These are phyloP conservation scores for Pao palembangensis DNA, from an alignment of 2,113 vertebrate species.

Conservation along the genomic window DNA sequence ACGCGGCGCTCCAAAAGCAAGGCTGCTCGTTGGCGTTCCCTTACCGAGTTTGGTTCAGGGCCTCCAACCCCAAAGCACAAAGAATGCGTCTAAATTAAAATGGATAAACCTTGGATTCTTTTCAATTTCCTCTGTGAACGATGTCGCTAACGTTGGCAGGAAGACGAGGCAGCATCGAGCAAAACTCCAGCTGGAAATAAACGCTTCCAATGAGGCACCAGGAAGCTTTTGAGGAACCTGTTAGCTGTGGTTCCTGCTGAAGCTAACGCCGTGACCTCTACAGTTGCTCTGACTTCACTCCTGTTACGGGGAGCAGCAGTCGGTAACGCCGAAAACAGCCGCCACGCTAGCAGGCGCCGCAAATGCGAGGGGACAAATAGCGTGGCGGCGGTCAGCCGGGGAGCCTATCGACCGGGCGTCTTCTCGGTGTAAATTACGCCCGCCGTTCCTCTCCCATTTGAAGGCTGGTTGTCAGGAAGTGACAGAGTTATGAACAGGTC, in stretches of 20 bases:
- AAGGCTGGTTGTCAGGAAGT: slow-evolving; percentile 67
- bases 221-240: no score
- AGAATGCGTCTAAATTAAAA: slow-evolving; percentile 18
- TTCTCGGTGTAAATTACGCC: slow-evolving; percentile 64
- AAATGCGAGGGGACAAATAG: slow-evolving; percentile 35
- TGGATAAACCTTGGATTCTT: not conserved
- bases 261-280: no score
- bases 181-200: no score
- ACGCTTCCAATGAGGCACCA: no score
- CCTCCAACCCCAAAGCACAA: slow-evolving; percentile 8
- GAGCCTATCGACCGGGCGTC: slow-evolving; percentile 67
- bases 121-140: no score
- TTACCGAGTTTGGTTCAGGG: not conserved
- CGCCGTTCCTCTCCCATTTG: slow-evolving; percentile 68
- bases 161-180: no score
- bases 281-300: no score
- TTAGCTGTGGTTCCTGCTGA: no score
- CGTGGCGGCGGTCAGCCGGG: slow-evolving; percentile 54
- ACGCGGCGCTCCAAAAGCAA: not conserved
- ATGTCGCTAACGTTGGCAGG: no score
- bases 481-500: slow-evolving; percentile 70
- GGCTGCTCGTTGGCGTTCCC: not conserved
- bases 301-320: no score
- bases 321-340: no score
- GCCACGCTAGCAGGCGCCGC: not conserved